These are phyloP conservation scores for Paraplagusia blochii DNA, from an alignment of 2,113 vertebrate genomes.

Conservation along the genomic window DNA sequence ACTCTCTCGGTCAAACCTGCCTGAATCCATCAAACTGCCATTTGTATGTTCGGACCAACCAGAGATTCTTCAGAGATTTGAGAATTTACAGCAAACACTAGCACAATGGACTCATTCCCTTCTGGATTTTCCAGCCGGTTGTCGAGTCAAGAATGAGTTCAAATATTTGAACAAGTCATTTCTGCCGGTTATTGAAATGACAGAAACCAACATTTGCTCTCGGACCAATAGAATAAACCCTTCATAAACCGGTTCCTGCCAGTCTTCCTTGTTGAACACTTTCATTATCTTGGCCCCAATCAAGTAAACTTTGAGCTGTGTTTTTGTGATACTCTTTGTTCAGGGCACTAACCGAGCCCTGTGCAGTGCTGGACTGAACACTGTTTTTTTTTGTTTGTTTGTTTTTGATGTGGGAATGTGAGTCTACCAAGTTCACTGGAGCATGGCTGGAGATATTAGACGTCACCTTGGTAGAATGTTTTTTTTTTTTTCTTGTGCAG, in stretches of 20 bases:
- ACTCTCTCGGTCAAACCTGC: slow-evolving; percentile 37
- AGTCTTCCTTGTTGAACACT: slow-evolving; percentile 13
- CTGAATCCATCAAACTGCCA: slow-evolving; percentile 50
- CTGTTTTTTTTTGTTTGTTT: neutral
- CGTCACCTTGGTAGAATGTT: slow-evolving; percentile 13
- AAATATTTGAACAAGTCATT: slow-evolving; percentile 38
- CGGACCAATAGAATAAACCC: slow-evolving; percentile 53
- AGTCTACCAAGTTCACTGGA: slow-evolving; percentile 42
- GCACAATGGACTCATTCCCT: neutral
- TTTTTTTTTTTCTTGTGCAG: slow-evolving; percentile 45
- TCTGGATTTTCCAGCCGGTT: neutral
- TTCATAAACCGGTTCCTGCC: neutral
- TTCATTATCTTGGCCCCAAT: slow-evolving; percentile 2
- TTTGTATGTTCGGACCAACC: slow-evolving; percentile 40
- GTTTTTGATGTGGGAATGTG: slow-evolving; percentile 36
- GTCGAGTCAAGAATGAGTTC: neutral
- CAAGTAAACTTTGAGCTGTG: neutral
- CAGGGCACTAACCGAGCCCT: slow-evolving; percentile 27
- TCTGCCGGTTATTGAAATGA: slow-evolving; percentile 77
- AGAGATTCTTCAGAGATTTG: slow-evolving; percentile 16
- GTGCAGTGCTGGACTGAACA: neutral
- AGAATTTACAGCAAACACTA: slow-evolving; percentile 44
- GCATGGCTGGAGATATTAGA: slow-evolving; percentile 18
- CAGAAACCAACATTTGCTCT: slow-evolving; percentile 15
- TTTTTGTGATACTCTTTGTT: slow-evolving; percentile 16